Evolutionary conservation across 2,888 invertebrate species (phyloP).

Genomic region (Drosophila yooni): DNA sequence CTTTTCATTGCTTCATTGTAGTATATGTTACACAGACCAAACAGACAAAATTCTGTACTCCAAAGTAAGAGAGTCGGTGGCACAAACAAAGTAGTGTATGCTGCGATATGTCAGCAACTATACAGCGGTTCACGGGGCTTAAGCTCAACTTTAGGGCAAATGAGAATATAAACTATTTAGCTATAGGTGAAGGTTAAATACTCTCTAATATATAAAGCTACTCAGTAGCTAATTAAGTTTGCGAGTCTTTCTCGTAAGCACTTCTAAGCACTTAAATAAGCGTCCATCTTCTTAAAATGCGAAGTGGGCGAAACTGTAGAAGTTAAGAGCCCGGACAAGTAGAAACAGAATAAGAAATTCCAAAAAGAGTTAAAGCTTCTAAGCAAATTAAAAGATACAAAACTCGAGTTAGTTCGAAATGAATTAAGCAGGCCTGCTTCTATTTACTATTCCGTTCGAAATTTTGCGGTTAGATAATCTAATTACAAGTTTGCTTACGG

Average conservation of each 20-base stretch:
- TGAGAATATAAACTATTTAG: not conserved
- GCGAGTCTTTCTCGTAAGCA: too few species aligned
- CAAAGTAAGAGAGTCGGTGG: slow-evolving; percentile 41
- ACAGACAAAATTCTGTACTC: slow-evolving; percentile 2
- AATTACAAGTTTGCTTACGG: not conserved
- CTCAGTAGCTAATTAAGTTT: not conserved
- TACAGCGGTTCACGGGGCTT: not conserved
- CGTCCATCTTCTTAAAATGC: not conserved
- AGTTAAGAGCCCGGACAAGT: not conserved
- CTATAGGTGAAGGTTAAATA: slow-evolving; percentile 6
- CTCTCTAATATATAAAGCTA: slow-evolving; percentile 2
- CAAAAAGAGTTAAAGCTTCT: not conserved
- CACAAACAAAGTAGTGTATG: slow-evolving; percentile 27
- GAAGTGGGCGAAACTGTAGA: not conserved
- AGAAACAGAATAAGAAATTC: not conserved
- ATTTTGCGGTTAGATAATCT: not conserved
- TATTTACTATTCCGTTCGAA: not conserved
- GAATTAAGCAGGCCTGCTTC: not conserved
- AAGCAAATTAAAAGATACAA: not conserved
- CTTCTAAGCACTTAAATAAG: not conserved
- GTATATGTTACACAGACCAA: slow-evolving; percentile 22
- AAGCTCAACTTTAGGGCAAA: not conserved
- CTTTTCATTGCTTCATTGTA: slow-evolving; percentile 11
- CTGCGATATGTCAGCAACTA: slow-evolving; percentile 18
- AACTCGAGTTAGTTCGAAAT: not conserved